Conservation (phyloP, 1,140 invertebrate species). For the Neotoxoptera formosana region DNA sequence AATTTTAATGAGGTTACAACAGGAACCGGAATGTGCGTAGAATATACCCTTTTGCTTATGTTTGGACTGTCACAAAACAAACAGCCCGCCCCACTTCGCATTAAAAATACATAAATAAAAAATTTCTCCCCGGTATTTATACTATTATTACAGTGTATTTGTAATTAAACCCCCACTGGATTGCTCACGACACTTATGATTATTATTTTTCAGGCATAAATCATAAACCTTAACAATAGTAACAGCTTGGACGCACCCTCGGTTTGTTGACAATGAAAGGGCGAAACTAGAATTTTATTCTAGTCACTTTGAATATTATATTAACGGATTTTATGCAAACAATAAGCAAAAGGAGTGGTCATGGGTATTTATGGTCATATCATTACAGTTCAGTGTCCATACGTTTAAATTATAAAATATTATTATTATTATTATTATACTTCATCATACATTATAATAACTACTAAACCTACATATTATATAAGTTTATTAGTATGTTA, state of each 20-base stretch:
- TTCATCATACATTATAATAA: not conserved
- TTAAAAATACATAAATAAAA: constrained; percentile 58
- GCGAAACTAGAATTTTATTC: constrained; percentile 15
- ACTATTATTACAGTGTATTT: constrained; percentile 54
- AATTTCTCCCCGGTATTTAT: constrained; percentile 51
- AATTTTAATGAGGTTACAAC: constrained; percentile 41
- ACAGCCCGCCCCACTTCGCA: constrained; percentile 30
- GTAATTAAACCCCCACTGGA: constrained; percentile 53
- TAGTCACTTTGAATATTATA: constrained; percentile 42
- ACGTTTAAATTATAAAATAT: constrained; percentile 2
- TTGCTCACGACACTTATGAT: constrained; percentile 46
- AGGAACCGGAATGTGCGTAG: constrained; percentile 23
- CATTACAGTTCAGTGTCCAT: constrained; percentile 31
- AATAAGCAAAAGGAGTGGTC: constrained; percentile 36
- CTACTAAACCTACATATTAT: not conserved
- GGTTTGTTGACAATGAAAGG: constrained; percentile 34
- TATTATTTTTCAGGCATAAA: constrained; percentile 55
- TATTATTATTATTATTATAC: not conserved
- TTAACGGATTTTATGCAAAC: constrained; percentile 46
- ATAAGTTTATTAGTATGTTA: not conserved
- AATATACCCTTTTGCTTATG: constrained; percentile 16
- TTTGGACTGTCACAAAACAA: constrained; percentile 53
- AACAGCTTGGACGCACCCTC: constrained; percentile 54
- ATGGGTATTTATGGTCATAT: constrained; percentile 14
- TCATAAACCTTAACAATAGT: constrained; percentile 50